Evolutionary conservation across 2,797 vertebrate species (phyloP).

Genomic region (Clarias pachynema): DNA sequence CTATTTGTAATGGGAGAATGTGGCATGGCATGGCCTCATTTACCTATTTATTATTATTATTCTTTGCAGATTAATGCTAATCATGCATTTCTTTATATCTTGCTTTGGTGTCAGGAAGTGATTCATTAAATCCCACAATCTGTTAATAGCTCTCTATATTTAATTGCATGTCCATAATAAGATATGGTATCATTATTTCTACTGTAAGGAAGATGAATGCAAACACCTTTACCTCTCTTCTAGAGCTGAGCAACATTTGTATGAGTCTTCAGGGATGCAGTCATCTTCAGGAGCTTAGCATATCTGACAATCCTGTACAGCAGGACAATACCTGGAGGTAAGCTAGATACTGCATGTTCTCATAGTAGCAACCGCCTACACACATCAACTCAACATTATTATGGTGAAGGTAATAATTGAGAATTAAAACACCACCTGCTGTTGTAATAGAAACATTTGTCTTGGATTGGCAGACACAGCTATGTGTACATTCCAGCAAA

Average conservation of each 20-base stretch:
- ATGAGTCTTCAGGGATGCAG: slow-evolving; percentile 76
- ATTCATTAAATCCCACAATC: neutral
- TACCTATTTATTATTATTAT: neutral
- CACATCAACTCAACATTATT: neutral
- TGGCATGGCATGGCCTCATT: neutral
- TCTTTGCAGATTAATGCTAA: neutral
- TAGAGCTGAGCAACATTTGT: slow-evolving; percentile 78
- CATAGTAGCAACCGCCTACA: neutral
- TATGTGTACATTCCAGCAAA: slow-evolving; percentile 56
- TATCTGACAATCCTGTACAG: slow-evolving; percentile 86
- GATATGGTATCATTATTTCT: slow-evolving; percentile 25
- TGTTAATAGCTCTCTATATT: neutral
- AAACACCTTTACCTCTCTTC: slow-evolving; percentile 26
- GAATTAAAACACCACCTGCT: slow-evolving; percentile 18
- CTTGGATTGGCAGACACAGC: slow-evolving; percentile 45
- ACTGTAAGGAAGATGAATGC: slow-evolving; percentile 20
- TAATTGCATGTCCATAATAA: slow-evolving; percentile 26
- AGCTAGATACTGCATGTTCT: slow-evolving; percentile 28
- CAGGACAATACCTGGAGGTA: slow-evolving; percentile 89
- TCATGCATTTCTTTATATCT: neutral
- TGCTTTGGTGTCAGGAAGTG: neutral
- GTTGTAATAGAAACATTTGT: slow-evolving; percentile 39
- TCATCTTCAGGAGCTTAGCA: slow-evolving; percentile 74
- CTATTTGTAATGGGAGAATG: neutral
- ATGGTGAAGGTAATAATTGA: slow-evolving; percentile 6